Percentiles rank a stretch among this genome's conserved stretches.
Conservation (phyloP, 2,797 vertebrate species). For the Lagorchestes hirsutus region DNA sequence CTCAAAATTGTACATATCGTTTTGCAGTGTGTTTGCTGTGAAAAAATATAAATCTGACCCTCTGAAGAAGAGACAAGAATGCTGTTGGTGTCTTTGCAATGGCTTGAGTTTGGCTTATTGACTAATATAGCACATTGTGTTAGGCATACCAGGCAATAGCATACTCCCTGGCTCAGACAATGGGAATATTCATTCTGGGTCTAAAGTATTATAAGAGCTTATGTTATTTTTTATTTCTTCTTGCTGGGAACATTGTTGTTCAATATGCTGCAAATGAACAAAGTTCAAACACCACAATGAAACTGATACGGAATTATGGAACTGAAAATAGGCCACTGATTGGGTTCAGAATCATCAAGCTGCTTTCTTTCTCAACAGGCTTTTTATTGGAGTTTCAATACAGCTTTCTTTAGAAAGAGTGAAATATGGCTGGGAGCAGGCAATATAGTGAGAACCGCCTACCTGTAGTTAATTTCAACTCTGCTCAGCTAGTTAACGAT, state of each 20-base stretch:
- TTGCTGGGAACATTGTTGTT: constrained; percentile 45
- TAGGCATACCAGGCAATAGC: neutral
- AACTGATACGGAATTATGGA: constrained; percentile 57
- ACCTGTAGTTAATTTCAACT: constrained; percentile 35
- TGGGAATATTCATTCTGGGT: constrained; percentile 14
- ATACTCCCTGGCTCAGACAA: constrained; percentile 17
- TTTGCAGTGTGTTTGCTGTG: neutral
- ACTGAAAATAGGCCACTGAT: constrained; percentile 67
- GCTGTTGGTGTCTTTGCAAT: neutral
- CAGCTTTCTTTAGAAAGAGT: constrained; percentile 34
- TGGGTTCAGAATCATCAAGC: constrained; percentile 60
- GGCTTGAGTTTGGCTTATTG: constrained; percentile 32
- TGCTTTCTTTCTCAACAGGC: constrained; percentile 52
- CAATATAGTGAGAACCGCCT: neutral
- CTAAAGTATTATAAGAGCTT: constrained; percentile 39
- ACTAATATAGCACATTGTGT: neutral
- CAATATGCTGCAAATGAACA: constrained; percentile 45
- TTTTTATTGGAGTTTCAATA: constrained; percentile 40
- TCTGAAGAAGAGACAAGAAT: neutral
- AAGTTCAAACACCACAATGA: constrained; percentile 61
- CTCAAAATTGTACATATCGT: constrained; percentile 36
- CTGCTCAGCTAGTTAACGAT: constrained; percentile 13
- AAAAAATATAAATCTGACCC: neutral
- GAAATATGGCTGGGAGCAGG: constrained; percentile 24
- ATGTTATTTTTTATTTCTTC: constrained; percentile 56